Evolutionary conservation across 2,797 vertebrate species (phyloP), one percentile per base, ranked within the genome.

Genomic region (Gastrophryne carolinensis): DNA sequence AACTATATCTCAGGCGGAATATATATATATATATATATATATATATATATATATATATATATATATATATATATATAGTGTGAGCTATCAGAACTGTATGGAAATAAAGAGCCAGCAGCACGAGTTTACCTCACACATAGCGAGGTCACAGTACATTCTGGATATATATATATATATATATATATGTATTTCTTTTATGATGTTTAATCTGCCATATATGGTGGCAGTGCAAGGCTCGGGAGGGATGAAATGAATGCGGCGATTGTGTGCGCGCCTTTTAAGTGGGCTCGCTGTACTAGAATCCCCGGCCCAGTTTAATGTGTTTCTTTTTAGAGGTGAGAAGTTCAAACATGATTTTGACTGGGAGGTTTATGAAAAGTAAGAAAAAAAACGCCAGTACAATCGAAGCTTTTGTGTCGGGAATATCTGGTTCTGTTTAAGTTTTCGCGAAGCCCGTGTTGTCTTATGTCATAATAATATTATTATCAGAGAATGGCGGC

Each of bases 241-340:
- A n/a, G n/a, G n/a, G n/a, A n/a, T n/a, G n/a, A n/a, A 72, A 62
- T 77, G 82, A 85, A 83, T 72, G 32, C 15, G 61, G 52, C 47
- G 37, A 80, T 86, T 53, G 69, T 82, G 84, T 62, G 21, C 70
- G n/a, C 32, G 10, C 19, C 79, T 81, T 13, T 78, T 79, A 78
- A 74, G 30, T 80, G 75, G 54, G 35, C 10, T 75, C 65, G 7
- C 58, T 73, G 60, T 57, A 80, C 79, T 74, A 66, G 41, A n/a
- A 39, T 57, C 76, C 57, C 32, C 75, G 73, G 52, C 21, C 64
- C 57, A 58, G 79, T 82, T n/a, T 81, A 70, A 41, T 13, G 74
- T 81, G 83, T 77, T 81, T 80, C 75, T 81, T 80, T 79, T 77
- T 79, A 67, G 78, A 84, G 63, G 49, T 72, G 56, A 82, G 56